Base-by-base conservation (phyloP, 2,113 vertebrate species). In the Leucopsar rothschildi region DNA sequence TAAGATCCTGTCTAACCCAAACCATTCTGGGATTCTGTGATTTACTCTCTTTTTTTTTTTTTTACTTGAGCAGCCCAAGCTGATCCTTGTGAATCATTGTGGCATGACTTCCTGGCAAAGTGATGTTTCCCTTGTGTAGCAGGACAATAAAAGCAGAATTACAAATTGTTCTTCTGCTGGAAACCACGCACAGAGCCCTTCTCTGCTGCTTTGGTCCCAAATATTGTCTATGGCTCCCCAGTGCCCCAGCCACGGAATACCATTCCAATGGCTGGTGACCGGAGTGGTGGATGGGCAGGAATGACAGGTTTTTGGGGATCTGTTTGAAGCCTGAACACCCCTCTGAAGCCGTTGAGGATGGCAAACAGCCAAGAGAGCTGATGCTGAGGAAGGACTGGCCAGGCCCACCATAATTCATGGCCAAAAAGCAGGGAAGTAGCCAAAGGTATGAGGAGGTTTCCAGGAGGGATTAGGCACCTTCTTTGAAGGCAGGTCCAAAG, bases 401-500 rank as follows among this genome's bases (percentile, higher is more conserved):
- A 37, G 65, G 53, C 63, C 19, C 25, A 5, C 3, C 1, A 17
- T 65, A 76, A 84, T 65, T 72, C 84, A 44, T 44, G 57, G 75
- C 90, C 82, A 70, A 19, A 18, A 37, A 64, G 60, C 6, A 45
- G 39, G 22, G 35, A 15, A 50, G 82, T 39, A 94, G 82, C 88
- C 82, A 90, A 77, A 86, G 79, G 82, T 47, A 81, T 93, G 35
- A 47, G 55, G 81, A 86, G 29, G 63, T 61, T 95, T 94, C 92
- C 86, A 63, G 59, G 49, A 88, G 55, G 68, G 79, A 92, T 97
- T 95, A 88, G 82, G 44, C 44, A 63, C 19, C 1, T 12, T 13
- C 85, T 96, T 88, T 83, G 90, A 93, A 94, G 76, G 55, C 63
- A 80, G 50, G 42, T 80, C 88, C 85, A 94, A 44, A 64, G 42